Base-by-base conservation (phyloP, 2,113 vertebrate genomes). In the Etheostoma spectabile region DNA sequence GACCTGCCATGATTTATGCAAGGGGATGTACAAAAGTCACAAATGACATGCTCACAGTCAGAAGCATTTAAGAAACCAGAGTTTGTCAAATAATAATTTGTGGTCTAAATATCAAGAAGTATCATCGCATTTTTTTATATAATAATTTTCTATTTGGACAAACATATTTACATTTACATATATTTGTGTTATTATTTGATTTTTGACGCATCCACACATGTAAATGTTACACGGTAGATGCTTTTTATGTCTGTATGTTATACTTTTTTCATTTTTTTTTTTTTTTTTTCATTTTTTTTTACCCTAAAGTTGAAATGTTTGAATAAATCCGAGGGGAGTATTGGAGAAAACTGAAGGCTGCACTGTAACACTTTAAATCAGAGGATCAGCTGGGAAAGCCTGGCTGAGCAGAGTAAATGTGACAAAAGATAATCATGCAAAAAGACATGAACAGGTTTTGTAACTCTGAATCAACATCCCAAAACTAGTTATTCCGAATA, bases 401-500 rank as follows among this genome's bases (percentile, higher is more conserved):
- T 7, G 33, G 60, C 11, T 33, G 8, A 24, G 11, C 13, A 46
- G 61, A 24, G n/a, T 16, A 24, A 27, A 60, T 18, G 18, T 61
- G 35, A 15, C 16, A 62, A 35, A 35, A 21, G 38, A 13, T 49
- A 38, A 82, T 19, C 15, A 33, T 73, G 24, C 16, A 55, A 45
- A 51, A 57, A 57, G 5, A 65, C 19, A 2, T 18, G 2, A 4
- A 60, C 51, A 27, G 21, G 19, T 83, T 11, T 76, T 49, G 51
- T 10, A 74, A 78, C 62, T 51, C 56, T 72, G 62, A 68, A 71
- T 81, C 84, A 73, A 62, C 74, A 64, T 73, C 61, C 67, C 2
- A 1, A 35, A 77, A 13, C 14, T 22, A 3, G 63, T 74, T 45
- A 49, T 10, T 63, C 24, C 48, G 15, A 70, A 49, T 45, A 1